Base-by-base conservation (phyloP, 2,888 invertebrate species). In the Drosophila sordidapex region DNA sequence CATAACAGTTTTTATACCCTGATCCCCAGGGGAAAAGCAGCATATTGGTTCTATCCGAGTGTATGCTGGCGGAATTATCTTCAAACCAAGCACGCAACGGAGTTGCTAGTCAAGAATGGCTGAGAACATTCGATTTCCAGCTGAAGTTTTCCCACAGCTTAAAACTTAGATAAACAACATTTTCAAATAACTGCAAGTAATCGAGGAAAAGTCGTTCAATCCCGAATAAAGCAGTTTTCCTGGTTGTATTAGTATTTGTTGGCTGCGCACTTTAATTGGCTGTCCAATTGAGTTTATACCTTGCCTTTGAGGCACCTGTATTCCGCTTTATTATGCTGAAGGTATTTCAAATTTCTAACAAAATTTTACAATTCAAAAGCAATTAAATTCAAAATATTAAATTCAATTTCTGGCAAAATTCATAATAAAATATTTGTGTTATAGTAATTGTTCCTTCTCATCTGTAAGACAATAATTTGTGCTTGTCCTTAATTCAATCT, bases 211-310 rank as follows among this genome's bases (percentile, higher is more conserved):
- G 27, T 51, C 29, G 18, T 11, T 11, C 29, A 51, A 4, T 27
- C 4, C 29, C 51, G 29, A n/a, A 11, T 13, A 29, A 18, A 13
- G 11, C 6, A 11, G 6, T 29, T 6, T 10, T 29, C 1, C 49
- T 13, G 2, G 18, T 13, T 51, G 15, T 61, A 58, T 77, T 74
- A 68, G 53, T 52, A 59, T 79, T 57, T 68, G 51, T 8, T 33
- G 29, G 48, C 62, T 62, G 36, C 43, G 13, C 54, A 70, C 71
- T 70, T 74, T 35, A 81, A 76, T 82, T 79, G 70, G 64, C 70
- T 72, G 66, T 85, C 70, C 72, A 82, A 78, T 73, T 85, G 64
- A 74, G 46, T 62, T 63, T 27, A 53, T 46, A 53, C 15, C 13
- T 46, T 49, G 52, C 8, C 48, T 33, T 43, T 29, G 52, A 56